Percentiles rank a stretch among this genome's conserved stretches.
Conservation (phyloP, 2,888 invertebrate species). For the Hirtodrosophila histrioides region DNA sequence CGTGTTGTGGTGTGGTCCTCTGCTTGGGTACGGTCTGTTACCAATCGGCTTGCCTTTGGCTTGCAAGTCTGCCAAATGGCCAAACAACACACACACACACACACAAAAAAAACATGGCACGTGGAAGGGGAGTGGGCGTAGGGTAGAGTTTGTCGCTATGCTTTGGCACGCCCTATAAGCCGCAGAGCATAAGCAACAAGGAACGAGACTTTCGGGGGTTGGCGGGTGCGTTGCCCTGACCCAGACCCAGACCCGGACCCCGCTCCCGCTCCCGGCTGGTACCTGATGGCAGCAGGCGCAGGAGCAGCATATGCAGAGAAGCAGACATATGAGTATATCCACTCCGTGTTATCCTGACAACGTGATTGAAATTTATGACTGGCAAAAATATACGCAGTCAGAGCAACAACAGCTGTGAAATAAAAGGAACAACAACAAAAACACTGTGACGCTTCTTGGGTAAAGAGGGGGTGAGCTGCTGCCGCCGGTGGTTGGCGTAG, state of each 20-base stretch:
- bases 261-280: constrained; percentile 16
- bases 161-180: constrained; percentile 67
- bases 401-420: constrained; percentile 47
- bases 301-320: constrained; percentile 56
- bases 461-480: not conserved
- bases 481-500: constrained; percentile 16
- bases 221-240: constrained; percentile 7
- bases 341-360: constrained; percentile 78
- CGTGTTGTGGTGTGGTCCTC: constrained; percentile 46
- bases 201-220: constrained; percentile 6
- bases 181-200: constrained; percentile 34
- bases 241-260: not conserved
- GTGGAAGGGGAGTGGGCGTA: constrained; percentile 1
- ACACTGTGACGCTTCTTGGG: constrained; percentile 13
- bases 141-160: constrained; percentile 34
- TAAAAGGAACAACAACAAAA: constrained; percentile 11
- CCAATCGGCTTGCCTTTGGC: constrained; percentile 25
- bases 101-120: constrained; percentile 30
- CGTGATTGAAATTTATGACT: constrained; percentile 80
- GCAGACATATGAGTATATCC: constrained; percentile 74
- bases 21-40: constrained; percentile 10
- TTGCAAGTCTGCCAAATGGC: constrained; percentile 31
- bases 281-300: constrained; percentile 48
- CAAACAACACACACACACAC: constrained; percentile 51
- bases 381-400: constrained; percentile 66